Evolutionary conservation across 2,113 vertebrate genomes (phyloP), one percentile per base, ranked within the genome.

Genomic region (Pyrgilauda ruficollis): DNA sequence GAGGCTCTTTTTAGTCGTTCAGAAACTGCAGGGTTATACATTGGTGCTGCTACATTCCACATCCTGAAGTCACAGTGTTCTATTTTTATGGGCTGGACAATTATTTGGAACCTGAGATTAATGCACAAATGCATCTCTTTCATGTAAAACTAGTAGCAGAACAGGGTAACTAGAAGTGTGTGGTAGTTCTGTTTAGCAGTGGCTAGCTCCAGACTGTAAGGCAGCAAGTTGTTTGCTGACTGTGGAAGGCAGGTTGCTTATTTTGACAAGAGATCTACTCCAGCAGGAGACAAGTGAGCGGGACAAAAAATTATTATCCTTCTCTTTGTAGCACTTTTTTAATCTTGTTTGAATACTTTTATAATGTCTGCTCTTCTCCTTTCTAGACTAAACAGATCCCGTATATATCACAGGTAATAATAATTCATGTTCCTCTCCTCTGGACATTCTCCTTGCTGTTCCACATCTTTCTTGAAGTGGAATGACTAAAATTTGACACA

Each of bases 331-430:
- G 62, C 28, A 37, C 30, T 70, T 87, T 86, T 84, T 41, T 2
- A 7, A 79, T 64, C 80, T 70, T 81, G 83, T 70, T 59, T 92
- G 92, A 81, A 92, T 74, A 74, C 21, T 35, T 70, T 95, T 88
- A 78, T 81, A 93, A 95, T 43, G 30, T 96, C 83, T 95, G 83
- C 83, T 97, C 83, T 96, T 94, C 96, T 95, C 83, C 90, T 93
- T 97, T 96, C 96, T 93, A 97, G 95, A 95, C 92, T 96, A 97
- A 96, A 93, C 95, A 94, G 96, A 78, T 33, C 90, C 83, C 1
- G 86, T 89, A 90, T 90, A 78, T 74, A 69, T 87, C 86, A 84
- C 94, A 95, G 96, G 95, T 96, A 97, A 93, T 92, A 67, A 95
- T 24, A 9, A 35, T 81, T 94, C 84, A 64, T 9, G 2, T 94